Evolutionary conservation across 2,888 invertebrate species (phyloP), one percentile per base, ranked within the genome.

Genomic region (Drosophila sordidula): DNA sequence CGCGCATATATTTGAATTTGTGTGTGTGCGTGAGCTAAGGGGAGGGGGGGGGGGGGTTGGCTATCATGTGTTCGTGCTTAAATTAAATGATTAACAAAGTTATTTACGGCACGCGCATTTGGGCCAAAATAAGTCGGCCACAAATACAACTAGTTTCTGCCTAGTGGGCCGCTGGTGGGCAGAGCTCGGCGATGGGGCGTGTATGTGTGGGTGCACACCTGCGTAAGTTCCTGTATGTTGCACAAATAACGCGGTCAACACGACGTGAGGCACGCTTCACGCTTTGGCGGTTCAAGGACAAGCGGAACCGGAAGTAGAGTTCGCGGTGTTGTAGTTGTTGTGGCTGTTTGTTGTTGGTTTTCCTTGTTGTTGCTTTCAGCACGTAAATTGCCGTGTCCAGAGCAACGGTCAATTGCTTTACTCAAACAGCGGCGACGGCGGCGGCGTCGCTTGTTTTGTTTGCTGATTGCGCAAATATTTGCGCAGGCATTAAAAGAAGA

Each of bases 391-490:
- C 78, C 50, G 70, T 72, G 72, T 75, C 58, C 78, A 69, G 70
- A 70, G 66, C 76, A 82, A 85, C 83, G 86, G 82, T 83, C 88
- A 87, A 82, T 82, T 87, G 82, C 82, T 87, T 81, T 81, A 63
- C 81, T 76, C 75, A 87, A 87, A 87, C 88, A 81, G 49, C 66
- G 78, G 61, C 55, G 34, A 1, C 29, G 68, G 66, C 81, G 62
- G 49, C 66, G 78, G 63, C 55, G 34, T 34, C 34, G 75, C 69
- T 88, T 83, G 83, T 80, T 85, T 89, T 89, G 85, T 78, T 79
- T 85, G 89, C 89, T 86, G 89, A 88, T 87, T 88, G 84, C 81
- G 88, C 84, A 87, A 87, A 87, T 87, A 87, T 87, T 87, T 88
- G 84, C 72, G 77, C 77, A 88, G 71, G 80, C 89, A 89, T 89